A percentile compares a stretch with the other conserved stretches of the same genome.
phyloP scores from a whole-genome alignment of 2,113 vertebrate species.

The Ranitomeya imitator region DNA sequence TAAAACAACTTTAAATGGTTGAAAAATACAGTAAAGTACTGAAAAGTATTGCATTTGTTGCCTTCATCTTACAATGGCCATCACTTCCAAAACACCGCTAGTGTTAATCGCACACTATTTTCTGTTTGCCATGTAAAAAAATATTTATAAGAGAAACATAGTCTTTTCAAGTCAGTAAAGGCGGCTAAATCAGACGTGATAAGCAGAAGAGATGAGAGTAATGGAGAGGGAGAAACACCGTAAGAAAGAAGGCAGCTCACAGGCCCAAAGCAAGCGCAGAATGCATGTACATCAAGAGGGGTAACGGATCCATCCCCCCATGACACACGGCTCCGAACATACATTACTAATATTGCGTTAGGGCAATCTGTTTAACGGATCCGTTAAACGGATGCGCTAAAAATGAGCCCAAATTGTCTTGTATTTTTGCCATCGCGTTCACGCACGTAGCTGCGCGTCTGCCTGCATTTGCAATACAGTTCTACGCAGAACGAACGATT shows the following conservation, averaged over 20 bases:
- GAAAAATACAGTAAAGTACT: not conserved
- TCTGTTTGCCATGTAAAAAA: constrained; percentile 6
- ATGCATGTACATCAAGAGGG: constrained; percentile 30
- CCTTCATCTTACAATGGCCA: not conserved
- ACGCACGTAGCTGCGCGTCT: no score
- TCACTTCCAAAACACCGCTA: not conserved
- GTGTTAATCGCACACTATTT: not conserved
- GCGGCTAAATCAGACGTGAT: constrained; percentile 37
- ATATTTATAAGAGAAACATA: constrained; percentile 2
- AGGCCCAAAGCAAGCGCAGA: constrained; percentile 39
- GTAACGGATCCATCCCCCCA: constrained; percentile 16
- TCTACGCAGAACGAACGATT: no score
- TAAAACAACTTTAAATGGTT: not conserved
- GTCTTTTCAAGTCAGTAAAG: constrained; percentile 34
- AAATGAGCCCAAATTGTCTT: no score
- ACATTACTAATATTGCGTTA: no score
- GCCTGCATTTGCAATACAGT: no score
- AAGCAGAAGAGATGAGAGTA: constrained; percentile 42
- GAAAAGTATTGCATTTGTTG: not conserved
- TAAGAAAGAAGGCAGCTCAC: constrained; percentile 26
- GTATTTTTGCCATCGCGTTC: no score
- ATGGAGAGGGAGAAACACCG: constrained; percentile 45
- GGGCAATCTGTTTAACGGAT: no score
- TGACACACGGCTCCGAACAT: not conserved
- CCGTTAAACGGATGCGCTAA: no score